Base-by-base conservation (phyloP, 2,888 invertebrate species). In the Eurytoma californica region DNA sequence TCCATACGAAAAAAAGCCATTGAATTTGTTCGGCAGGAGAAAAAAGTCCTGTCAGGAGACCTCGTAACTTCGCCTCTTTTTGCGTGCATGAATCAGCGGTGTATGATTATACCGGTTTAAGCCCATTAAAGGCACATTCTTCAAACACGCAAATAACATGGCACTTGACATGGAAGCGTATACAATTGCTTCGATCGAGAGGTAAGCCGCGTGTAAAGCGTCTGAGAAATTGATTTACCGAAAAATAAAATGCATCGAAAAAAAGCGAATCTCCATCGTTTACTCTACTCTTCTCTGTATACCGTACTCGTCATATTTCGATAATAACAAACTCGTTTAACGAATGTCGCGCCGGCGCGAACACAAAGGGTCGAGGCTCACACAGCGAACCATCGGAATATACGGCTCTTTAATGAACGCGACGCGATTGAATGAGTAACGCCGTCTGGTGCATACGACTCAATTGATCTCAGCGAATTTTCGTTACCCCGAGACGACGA, bases 381-480 rank as follows among this genome's bases (percentile, higher is more conserved):
- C 30, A 4, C 30, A 7, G 7, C 3, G 51, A 63, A 5, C 16
- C 14, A 14, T 1, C 39, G 9, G 16, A 49, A 60, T 49, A 49
- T 58, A 60, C 49, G 58, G 60, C 58, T 49, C 51, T 72, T 72
- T 72, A 58, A 72, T 61, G 72, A 72, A 72, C 60, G 49, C 60
- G 28, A 16, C 51, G 53, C 18, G 72, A 72, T 72, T 65, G 63
- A 72, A 72, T 72, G 30, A 49, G 3, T 5, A 13, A 18, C 57
- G 7, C 61, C 18, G 51, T 51, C 16, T 13, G 4, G 5, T 7
- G 18, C 16, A 20, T 7, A 12, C 28, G 24, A 39, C 20, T 72
- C 72, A 72, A 72, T 72, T 72, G 61, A 72, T 72, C 72, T 61
- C 5, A 30, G 7, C 30, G 61, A 30, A 72, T 53, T 61, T 18